Evolutionary conservation across 2,888 invertebrate genomes (phyloP).

Genomic region (Lumbricus terrestris): DNA sequence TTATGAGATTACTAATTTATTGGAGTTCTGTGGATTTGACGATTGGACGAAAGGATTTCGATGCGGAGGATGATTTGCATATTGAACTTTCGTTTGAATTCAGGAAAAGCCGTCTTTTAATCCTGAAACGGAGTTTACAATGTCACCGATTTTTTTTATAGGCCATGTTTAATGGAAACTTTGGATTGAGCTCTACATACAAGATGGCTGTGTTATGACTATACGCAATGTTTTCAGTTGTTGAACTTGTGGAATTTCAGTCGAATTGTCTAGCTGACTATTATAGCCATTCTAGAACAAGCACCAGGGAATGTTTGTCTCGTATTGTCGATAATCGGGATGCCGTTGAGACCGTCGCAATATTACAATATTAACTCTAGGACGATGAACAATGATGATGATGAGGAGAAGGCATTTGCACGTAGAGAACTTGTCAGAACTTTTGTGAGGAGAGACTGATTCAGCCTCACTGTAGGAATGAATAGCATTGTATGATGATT

Average conservation of each 20-base stretch:
- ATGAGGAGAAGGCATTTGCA: neutral
- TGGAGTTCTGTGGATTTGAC: neutral
- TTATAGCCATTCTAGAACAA: neutral
- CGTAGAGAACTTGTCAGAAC: neutral
- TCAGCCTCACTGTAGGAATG: neutral
- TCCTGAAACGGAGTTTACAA: neutral
- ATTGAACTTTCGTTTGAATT: neutral
- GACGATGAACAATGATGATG: no score
- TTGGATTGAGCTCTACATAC: neutral
- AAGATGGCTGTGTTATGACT: neutral
- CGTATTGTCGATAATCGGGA: neutral
- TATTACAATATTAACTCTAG: neutral
- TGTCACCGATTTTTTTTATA: neutral
- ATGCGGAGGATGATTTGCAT: neutral
- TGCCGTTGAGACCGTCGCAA: conserved; percentile 3
- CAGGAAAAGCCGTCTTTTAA: neutral
- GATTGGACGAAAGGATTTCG: neutral
- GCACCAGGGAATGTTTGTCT: neutral
- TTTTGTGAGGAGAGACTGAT: neutral
- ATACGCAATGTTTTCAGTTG: neutral
- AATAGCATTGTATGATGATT: no score
- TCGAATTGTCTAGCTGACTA: neutral
- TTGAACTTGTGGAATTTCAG: neutral
- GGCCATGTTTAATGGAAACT: neutral
- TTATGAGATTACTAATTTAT: neutral